These are phyloP conservation scores for Zaprionus ornatus DNA, from an alignment of 1,140 invertebrate genomes.

Conservation along the genomic window DNA sequence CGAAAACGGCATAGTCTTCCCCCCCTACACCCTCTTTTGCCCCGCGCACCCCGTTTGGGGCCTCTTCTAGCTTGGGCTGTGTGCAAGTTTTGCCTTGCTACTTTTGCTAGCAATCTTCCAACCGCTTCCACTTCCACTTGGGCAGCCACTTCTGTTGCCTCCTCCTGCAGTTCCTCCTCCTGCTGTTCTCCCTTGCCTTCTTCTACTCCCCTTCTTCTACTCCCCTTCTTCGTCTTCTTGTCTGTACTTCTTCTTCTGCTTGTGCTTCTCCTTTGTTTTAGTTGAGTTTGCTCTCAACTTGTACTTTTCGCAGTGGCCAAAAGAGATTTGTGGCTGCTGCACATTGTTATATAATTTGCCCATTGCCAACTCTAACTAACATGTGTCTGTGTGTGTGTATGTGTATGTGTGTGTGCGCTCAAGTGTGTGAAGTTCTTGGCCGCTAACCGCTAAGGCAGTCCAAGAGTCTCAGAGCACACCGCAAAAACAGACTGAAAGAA, in stretches of 20 bases:
- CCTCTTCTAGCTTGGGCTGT: conserved; percentile 23
- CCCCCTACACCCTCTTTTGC: not conserved
- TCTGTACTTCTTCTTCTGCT: conserved; percentile 26
- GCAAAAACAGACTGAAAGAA: conserved; percentile 14
- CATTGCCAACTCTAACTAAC: conserved; percentile 46
- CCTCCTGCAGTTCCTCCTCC: conserved; percentile 21
- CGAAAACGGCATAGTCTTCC: conserved; percentile 24
- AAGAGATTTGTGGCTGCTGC: conserved; percentile 51
- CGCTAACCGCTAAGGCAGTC: conserved; percentile 55
- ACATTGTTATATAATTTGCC: conserved; percentile 54
- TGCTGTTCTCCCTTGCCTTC: conserved; percentile 9
- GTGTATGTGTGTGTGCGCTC: conserved; percentile 54
- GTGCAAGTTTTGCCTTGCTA: conserved; percentile 28
- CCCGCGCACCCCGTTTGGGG: not conserved
- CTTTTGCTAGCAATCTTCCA: conserved; percentile 28
- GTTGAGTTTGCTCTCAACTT: conserved; percentile 47
- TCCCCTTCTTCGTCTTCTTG: conserved; percentile 23
- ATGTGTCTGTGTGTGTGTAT: conserved; percentile 14
- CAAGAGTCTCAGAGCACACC: conserved; percentile 37
- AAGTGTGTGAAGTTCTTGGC: conserved; percentile 78
- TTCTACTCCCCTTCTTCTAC: conserved; percentile 11
- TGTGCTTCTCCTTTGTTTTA: conserved; percentile 26
- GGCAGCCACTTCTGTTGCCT: conserved; percentile 20
- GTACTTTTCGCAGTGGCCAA: conserved; percentile 60
- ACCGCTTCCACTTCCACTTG: conserved; percentile 41